A percentile compares a stretch with the other conserved stretches of the same genome.
These are phyloP conservation scores for Pedionomus torquatus DNA, from an alignment of 2,113 vertebrate genomes.

Conservation along the genomic window DNA sequence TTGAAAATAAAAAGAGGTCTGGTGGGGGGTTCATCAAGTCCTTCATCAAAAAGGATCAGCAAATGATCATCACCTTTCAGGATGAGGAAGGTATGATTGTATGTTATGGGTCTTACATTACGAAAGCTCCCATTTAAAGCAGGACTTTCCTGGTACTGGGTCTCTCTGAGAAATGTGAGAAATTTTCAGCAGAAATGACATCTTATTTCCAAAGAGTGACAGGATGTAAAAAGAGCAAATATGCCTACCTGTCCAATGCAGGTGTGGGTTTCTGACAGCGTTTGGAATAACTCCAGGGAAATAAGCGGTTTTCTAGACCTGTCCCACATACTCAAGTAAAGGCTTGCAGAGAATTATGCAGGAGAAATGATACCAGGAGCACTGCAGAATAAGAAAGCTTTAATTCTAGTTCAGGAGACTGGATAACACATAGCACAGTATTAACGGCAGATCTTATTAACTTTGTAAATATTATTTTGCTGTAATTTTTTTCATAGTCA, in stretches of 20 bases:
- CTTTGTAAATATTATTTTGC: background rate
- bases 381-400: background rate
- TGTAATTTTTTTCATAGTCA: background rate
- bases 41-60: background rate
- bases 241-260: background rate
- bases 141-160: background rate
- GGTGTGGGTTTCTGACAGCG: background rate
- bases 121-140: background rate
- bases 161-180: background rate
- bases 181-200: background rate
- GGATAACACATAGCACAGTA: background rate
- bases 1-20: slow-evolving; percentile 64
- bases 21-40: slow-evolving; percentile 37
- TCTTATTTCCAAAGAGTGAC: background rate
- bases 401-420: background rate
- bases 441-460: background rate
- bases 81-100: slow-evolving; percentile 10
- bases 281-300: background rate
- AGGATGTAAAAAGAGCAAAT: background rate
- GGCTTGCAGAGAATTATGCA: background rate
- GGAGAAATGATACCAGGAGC: background rate
- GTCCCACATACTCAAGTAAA: background rate
- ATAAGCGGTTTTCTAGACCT: background rate
- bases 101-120: background rate
- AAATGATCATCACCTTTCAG: slow-evolving; percentile 52